Evolutionary conservation across 2,888 invertebrate species (phyloP).

Genomic region (Ganaspis brasiliensis): DNA sequence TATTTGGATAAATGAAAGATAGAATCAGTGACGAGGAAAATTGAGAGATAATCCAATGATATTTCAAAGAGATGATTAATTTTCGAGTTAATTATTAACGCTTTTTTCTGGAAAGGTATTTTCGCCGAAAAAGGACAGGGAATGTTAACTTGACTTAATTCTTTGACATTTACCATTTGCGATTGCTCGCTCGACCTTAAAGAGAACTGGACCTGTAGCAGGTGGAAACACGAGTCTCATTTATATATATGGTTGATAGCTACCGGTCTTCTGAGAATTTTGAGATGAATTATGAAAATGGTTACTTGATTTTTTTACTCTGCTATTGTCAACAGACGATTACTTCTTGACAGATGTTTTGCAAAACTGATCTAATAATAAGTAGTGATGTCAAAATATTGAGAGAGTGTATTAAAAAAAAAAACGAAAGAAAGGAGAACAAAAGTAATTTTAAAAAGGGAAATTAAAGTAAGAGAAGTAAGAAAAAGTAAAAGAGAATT

Average conservation of each 20-base stretch:
- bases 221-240: conserved; percentile 28
- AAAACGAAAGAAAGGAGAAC: too few relatives aligned
- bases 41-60: too few relatives aligned
- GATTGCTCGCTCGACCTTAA: conserved; percentile 33
- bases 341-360: neutral
- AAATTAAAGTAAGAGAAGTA: too few relatives aligned
- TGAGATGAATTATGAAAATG: conserved; percentile 8
- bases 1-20: too few relatives aligned
- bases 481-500: too few relatives aligned
- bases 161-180: conserved; percentile 10
- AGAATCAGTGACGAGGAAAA: too few relatives aligned
- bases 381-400: too few relatives aligned
- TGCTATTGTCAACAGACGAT: neutral
- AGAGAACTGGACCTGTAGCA: conserved; percentile 28
- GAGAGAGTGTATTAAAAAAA: too few relatives aligned
- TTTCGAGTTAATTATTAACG: conserved; percentile 19
- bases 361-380: too few relatives aligned
- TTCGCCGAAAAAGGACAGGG: neutral
- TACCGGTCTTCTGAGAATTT: conserved; percentile 27
- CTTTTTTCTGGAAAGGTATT: neutral
- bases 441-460: too few relatives aligned
- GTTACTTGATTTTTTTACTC: neutral
- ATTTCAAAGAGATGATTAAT: conserved; percentile 16
- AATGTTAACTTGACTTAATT: conserved; percentile 14
- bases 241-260: conserved; percentile 28